phyloP scores from a whole-genome alignment of 2,797 vertebrate species.

The Malurus leucopterus region DNA sequence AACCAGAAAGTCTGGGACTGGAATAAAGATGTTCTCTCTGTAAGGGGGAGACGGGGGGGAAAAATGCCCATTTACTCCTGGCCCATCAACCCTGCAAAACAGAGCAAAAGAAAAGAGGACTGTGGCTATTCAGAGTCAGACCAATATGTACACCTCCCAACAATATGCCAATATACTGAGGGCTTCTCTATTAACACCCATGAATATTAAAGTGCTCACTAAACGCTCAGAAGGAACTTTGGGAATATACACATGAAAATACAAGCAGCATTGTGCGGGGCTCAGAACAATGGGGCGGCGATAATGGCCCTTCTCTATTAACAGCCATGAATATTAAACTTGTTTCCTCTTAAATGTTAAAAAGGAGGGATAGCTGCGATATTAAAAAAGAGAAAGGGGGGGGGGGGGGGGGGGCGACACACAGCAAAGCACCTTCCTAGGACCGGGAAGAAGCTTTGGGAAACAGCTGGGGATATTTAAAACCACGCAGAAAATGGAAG shows the following conservation, averaged over 20 bases:
- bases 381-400: conserved; percentile 6
- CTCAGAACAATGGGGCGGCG: conserved; percentile 58
- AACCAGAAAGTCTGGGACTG: conserved; percentile 81
- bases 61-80: conserved; percentile 84
- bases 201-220: conserved; percentile 90
- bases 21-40: conserved; percentile 95
- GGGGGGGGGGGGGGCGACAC: background rate
- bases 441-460: background rate
- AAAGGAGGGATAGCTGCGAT: conserved; percentile 50
- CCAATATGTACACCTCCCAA: conserved; percentile 85
- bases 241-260: conserved; percentile 67
- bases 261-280: conserved; percentile 52
- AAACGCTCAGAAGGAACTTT: conserved; percentile 51
- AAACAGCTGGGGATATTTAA: conserved; percentile 46
- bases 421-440: conserved; percentile 9
- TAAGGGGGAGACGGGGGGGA: conserved; percentile 77
- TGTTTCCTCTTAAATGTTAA: conserved; percentile 59
- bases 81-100: conserved; percentile 89
- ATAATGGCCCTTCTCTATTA: conserved; percentile 67
- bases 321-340: conserved; percentile 72
- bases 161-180: conserved; percentile 86
- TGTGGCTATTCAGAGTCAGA: conserved; percentile 78
- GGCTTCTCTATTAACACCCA: conserved; percentile 88
- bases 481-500: background rate
- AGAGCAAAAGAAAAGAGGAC: conserved; percentile 80